These are phyloP conservation scores for Urocitellus parryii DNA, from an alignment of 2,113 vertebrate species.

Conservation along the genomic window DNA sequence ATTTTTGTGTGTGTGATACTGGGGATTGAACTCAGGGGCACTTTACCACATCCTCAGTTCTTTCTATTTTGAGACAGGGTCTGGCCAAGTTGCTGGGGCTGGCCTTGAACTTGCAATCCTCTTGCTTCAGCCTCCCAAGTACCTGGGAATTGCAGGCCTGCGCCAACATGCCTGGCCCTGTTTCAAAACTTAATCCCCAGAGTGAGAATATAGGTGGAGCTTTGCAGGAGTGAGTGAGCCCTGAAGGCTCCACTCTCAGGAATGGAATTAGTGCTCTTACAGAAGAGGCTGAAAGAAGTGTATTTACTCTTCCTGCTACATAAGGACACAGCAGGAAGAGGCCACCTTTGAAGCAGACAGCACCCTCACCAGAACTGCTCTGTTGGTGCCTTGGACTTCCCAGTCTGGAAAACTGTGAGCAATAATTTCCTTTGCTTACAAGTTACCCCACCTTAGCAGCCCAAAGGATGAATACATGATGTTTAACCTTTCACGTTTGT, in stretches of 20 bases:
- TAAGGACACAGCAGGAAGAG: background rate
- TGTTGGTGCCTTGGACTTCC: background rate
- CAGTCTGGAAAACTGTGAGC: background rate
- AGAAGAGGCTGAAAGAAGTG: background rate
- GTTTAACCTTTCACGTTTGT: conserved; percentile 12
- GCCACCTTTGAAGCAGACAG: background rate
- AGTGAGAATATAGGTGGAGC: no score
- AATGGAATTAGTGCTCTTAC: background rate
- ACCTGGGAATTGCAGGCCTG: no score
- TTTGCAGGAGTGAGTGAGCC: background rate
- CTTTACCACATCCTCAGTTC: no score
- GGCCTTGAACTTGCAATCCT: no score
- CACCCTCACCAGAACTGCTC: background rate
- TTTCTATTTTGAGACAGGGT: no score
- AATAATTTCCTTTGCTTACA: background rate
- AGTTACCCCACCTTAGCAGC: background rate
- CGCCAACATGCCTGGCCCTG: no score
- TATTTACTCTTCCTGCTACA: background rate
- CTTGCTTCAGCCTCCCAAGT: no score
- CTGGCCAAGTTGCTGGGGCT: no score
- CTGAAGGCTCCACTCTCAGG: background rate
- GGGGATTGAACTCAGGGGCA: no score
- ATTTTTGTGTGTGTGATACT: no score
- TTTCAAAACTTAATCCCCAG: background rate
- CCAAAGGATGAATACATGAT: background rate